These are phyloP conservation scores for Chydorus sphaericus DNA, from an alignment of 2,888 invertebrate species.

Conservation along the genomic window DNA sequence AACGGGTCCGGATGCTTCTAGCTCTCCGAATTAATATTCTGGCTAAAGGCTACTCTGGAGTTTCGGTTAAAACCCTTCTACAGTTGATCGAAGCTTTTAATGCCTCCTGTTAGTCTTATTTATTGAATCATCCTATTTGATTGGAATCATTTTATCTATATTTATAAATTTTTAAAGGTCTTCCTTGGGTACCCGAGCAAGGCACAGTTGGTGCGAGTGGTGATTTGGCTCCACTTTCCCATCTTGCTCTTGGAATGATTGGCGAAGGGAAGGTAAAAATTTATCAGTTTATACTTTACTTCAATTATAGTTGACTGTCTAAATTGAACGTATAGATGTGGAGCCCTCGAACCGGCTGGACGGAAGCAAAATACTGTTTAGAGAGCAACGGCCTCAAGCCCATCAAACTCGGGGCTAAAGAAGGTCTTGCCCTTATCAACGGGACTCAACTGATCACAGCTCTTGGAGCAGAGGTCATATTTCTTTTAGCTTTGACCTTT, in stretches of 20 bases:
- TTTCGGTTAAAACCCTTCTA: conserved; percentile 38
- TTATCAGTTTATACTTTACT: not conserved
- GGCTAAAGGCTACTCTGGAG: conserved; percentile 51
- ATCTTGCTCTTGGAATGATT: conserved; percentile 46
- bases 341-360: conserved; percentile 47
- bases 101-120: conserved; percentile 24
- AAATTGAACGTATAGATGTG: conserved; percentile 36
- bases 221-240: conserved; percentile 47
- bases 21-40: conserved; percentile 48
- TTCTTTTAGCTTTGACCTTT: too few species aligned
- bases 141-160: conserved; percentile 28
- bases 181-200: conserved; percentile 49
- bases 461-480: conserved; percentile 45
- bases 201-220: conserved; percentile 53
- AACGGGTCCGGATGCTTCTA: conserved; percentile 43
- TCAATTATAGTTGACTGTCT: not conserved
- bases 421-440: conserved; percentile 44
- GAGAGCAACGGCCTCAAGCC: conserved; percentile 40
- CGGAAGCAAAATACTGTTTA: conserved; percentile 40
- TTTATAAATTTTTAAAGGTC: too few species aligned
- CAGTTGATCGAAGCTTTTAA: conserved; percentile 47
- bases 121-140: conserved; percentile 10
- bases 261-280: conserved; percentile 37
- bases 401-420: conserved; percentile 42
- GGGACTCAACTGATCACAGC: conserved; percentile 51